Evolutionary conservation across 2,888 invertebrate species (phyloP).

Genomic region (Argyresthia albistria): DNA sequence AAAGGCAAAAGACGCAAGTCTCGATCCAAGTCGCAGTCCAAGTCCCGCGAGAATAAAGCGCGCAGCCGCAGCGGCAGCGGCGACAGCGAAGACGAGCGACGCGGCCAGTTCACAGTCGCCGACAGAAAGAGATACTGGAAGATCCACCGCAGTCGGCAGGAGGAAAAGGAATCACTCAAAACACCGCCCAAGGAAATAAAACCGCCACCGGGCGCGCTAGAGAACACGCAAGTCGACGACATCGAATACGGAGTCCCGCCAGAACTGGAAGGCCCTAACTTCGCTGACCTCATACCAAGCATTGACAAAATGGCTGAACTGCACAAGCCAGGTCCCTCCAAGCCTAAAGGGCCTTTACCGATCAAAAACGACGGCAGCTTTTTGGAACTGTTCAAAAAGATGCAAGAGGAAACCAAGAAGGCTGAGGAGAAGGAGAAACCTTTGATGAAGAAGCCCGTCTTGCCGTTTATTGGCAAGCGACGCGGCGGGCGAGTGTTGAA

Average conservation of each 20-base stretch:
- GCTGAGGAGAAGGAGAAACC: conserved; percentile 45
- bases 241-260: conserved; percentile 59
- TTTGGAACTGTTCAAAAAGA: conserved; percentile 91
- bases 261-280: conserved; percentile 59
- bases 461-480: conserved; percentile 81
- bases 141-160: conserved; percentile 41
- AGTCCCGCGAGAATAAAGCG: neutral
- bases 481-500: conserved; percentile 90
- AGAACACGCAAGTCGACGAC: conserved; percentile 40
- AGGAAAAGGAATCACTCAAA: conserved; percentile 28
- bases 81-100: conserved; percentile 49
- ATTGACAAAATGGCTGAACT: conserved; percentile 32
- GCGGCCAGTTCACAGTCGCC: conserved; percentile 60
- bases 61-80: conserved; percentile 17
- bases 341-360: conserved; percentile 72
- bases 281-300: conserved; percentile 43
- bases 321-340: conserved; percentile 37
- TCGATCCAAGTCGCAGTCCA: conserved; percentile 15
- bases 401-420: conserved; percentile 79
- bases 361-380: conserved; percentile 94
- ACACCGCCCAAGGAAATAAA: conserved; percentile 47
- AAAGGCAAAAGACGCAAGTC: conserved; percentile 25
- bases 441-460: conserved; percentile 39
- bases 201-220: conserved; percentile 53
- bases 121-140: conserved; percentile 63